Base-by-base conservation (phyloP, 92 coral and sea anemone species). In the Phymanthus crucifer region DNA sequence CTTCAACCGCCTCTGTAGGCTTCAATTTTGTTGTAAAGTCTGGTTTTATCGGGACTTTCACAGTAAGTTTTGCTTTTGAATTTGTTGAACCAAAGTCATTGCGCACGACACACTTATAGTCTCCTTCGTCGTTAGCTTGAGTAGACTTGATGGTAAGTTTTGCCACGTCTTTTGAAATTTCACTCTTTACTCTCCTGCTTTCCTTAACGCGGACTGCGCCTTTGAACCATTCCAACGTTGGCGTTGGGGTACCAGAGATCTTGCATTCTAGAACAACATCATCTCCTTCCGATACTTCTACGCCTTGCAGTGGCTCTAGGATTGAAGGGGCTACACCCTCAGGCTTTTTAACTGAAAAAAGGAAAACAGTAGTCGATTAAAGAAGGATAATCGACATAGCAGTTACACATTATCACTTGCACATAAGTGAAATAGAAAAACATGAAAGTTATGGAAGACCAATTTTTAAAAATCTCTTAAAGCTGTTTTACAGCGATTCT, bases 161-260 rank as follows among this genome's bases (percentile, higher is more conserved):
- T 43, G 90, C 70, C 40, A 87, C 78, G 27, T 86, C 85, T 12
- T 85, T 86, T 32, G 90, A 93, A 37, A 79, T 67, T 66, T 90
- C 88, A n/a, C 86, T 45, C 68, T 91, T 89, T 2, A 96, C 61
- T 47, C 95, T 85, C 23, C 93, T 80, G 45, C 66, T 89, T 52
- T 89, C 97, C 71, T 89, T 92, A 19, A 93, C 80, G 9, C 79
- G 96, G 57, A 86, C 75, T 18, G 88, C 94, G 66, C 90, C 90
- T 57, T 89, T 89, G 75, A 84, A 91, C 99, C 99, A 96, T 52
- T 91, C 89, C 14, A 91, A 77, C 18, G 83, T 80, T 50, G 99
- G 98, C 9, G 90, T 78, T 1, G 97, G 99, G 33, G 85, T 83
- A 1, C 96, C 96, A 35, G 82, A 86, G 27, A 94, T 78, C 52